Evolutionary conservation across 2,888 invertebrate species (phyloP), one percentile per base, ranked within the genome.

Genomic region (Amphimallon solstitiale): DNA sequence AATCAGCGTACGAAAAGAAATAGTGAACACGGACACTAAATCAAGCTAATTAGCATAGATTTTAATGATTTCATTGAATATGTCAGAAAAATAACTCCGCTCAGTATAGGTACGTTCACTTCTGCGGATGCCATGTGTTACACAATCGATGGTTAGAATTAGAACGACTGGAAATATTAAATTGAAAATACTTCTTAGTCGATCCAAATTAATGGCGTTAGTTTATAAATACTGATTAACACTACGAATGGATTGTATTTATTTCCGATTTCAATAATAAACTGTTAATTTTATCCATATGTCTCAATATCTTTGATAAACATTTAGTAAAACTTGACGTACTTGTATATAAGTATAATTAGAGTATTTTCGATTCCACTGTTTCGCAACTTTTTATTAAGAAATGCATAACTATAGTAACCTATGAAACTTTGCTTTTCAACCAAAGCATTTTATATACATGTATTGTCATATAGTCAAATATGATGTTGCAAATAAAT

Each of bases 1-100:
- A 60, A 60, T 60, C 60, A 35, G 46, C 60, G 48, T 19, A 52
- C 38, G 52, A 46, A 46, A 60, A 60, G 60, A 60, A 60, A 48
- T 37, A 35, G 35, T 37, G 45, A 60, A 48, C 60, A 48, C 23
- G 60, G 46, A 23, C 35, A 60, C 60, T 60, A 60, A 60, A 60
- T 60, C 60, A 60, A 60, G 46, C 37, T 60, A 48, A 60, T 60
- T 60, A 60, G 35, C 60, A 60, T 45, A 60, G 34, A 48, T 43
- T 60, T 60, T 48, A 60, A 60, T 46, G 60, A 60, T 60, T 60
- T 60, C 60, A 43, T 46, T 60, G 34, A 46, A 60, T 60, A 46
- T 46, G 34, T 60, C 29, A 15, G 34, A 60, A 60, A 60, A 60
- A 52, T 52, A 52, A 17, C 52, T 52, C 37, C 52, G 37, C 6